phyloP scores from a whole-genome alignment of 2,888 invertebrate species.

The Drosophila paracracens region DNA sequence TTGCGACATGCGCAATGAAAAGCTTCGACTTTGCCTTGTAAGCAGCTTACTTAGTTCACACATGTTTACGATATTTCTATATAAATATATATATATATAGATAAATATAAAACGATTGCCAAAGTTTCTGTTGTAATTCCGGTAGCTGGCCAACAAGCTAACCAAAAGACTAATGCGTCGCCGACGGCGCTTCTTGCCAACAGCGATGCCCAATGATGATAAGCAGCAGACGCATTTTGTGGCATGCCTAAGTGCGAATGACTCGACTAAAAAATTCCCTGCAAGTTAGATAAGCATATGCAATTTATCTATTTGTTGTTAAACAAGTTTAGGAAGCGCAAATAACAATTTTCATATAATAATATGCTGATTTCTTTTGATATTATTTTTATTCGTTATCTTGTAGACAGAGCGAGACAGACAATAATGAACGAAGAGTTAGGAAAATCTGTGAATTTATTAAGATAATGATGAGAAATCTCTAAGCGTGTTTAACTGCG shows the following conservation, averaged over 20 bases:
- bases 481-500: background rate
- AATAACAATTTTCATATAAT: background rate
- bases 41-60: constrained; percentile 69
- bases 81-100: constrained; percentile 3
- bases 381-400: background rate
- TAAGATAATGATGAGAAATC: background rate
- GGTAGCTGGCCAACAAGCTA: constrained; percentile 45
- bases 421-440: background rate
- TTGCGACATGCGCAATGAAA: constrained; percentile 64
- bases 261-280: constrained; percentile 20
- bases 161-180: constrained; percentile 18
- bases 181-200: constrained; percentile 13
- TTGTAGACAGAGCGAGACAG: background rate
- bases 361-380: background rate
- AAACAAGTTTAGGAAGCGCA: background rate
- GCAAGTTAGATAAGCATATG: background rate
- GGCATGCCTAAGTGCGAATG: background rate
- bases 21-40: constrained; percentile 48
- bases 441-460: background rate
- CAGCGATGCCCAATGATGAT: constrained; percentile 37
- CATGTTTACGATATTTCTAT: constrained; percentile 33
- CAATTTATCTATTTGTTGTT: background rate
- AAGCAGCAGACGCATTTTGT: constrained; percentile 29
- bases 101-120: constrained; percentile 35
- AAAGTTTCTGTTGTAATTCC: constrained; percentile 55